These are phyloP conservation scores for Conopomorpha cramerella DNA, from an alignment of 1,140 invertebrate species.

Conservation along the genomic window DNA sequence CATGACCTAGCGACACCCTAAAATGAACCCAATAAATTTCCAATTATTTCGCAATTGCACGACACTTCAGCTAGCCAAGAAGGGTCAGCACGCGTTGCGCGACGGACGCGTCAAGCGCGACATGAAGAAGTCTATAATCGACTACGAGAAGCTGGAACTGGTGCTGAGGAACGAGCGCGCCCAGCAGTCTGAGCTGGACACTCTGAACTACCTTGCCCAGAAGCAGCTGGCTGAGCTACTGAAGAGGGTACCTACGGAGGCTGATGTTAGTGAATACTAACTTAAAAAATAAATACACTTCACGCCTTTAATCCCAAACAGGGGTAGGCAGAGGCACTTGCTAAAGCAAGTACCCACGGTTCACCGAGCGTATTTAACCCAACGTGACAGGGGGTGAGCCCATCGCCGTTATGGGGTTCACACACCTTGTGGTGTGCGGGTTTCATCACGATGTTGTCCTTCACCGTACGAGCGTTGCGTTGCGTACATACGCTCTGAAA, in stretches of 20 bases:
- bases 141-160: slow-evolving; percentile 34
- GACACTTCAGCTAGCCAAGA: slow-evolving; percentile 16
- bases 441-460: too few species aligned
- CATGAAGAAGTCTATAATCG: slow-evolving; percentile 29
- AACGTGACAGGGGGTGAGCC: too few species aligned
- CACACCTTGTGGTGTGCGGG: too few species aligned
- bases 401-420: too few species aligned
- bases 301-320: too few species aligned
- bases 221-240: slow-evolving; percentile 37
- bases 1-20: neutral
- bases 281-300: too few species aligned
- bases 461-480: too few species aligned
- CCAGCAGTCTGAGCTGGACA: slow-evolving; percentile 38
- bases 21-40: too few species aligned
- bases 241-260: slow-evolving; percentile 43
- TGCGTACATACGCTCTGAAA: too few species aligned
- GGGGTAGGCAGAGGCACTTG: too few species aligned
- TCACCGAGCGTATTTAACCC: too few species aligned
- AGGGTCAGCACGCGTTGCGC: slow-evolving; percentile 36
- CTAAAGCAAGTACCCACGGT: too few species aligned
- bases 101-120: slow-evolving; percentile 24
- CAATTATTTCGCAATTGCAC: neutral
- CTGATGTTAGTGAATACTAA: slow-evolving; percentile 40
- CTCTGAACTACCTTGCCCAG: slow-evolving; percentile 42
- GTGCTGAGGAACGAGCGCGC: slow-evolving; percentile 34